Base-by-base conservation (phyloP, 2,888 invertebrate genomes). In the Phengaris alcon region DNA sequence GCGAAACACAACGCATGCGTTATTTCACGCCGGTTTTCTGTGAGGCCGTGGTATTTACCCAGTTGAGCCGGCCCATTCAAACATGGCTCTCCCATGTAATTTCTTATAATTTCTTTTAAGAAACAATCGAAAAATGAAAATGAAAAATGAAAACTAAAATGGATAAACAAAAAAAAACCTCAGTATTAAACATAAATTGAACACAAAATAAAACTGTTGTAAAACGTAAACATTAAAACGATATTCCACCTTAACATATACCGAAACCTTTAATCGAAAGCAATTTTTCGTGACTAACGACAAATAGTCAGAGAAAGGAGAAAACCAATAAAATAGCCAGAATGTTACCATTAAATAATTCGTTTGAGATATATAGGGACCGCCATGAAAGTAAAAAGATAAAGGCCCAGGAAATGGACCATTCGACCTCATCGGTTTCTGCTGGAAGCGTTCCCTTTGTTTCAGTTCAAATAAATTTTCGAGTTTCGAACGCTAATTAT, bases 351-450 rank as follows among this genome's bases (percentile, higher is more conserved):
- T 73, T 73, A 73, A 59, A 55, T 73, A 57, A 57, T 73, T 57
- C 55, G 46, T 55, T 73, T 57, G 57, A 46, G 46, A 73, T 73
- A 73, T 73, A 73, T 22, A 59, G 54, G 44, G 73, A 73, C 54
- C 54, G 73, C 35, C 55, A 57, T 73, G 73, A 73, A 57, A 57
- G 73, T 72, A 35, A 72, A 73, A 73, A 73, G 73, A 73, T 73
- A 73, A 73, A 73, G 57, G 73, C 59, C 12, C 73, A 73, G 73
- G 73, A 73, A 73, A 59, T 73, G 48, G 46, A 52, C n/a, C 73
- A n/a, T 73, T 59, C 73, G 52, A 5, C 73, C 73, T 59, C 55
- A n/a, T 5, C 59, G 15, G 46, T 46, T 57, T 12, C 52, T 46
- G 73, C 73, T 73, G 52, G 8, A 13, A 73, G 69, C 46, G 48